These are phyloP conservation scores for Trypoxylon attenuatum DNA, from an alignment of 2,888 invertebrate genomes.

Conservation along the genomic window DNA sequence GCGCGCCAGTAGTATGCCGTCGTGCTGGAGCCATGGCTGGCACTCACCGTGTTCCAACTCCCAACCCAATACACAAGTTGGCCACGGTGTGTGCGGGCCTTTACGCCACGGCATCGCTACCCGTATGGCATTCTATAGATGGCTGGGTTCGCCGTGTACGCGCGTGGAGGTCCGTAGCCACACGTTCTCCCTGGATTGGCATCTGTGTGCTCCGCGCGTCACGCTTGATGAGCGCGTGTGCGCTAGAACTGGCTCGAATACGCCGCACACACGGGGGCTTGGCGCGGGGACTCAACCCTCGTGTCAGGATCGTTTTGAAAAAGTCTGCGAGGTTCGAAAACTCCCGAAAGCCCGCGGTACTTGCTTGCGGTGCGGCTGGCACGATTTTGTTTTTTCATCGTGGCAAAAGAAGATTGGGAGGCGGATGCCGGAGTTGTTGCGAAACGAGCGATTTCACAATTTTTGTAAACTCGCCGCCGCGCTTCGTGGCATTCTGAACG, in stretches of 20 bases:
- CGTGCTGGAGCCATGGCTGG: constrained; percentile 45
- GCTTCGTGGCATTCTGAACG: not conserved
- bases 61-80: not conserved
- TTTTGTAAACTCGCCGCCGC: constrained; percentile 31
- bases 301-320: constrained; percentile 35
- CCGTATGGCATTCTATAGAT: not conserved
- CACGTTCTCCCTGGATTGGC: constrained; percentile 8
- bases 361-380: not conserved
- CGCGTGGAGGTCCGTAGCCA: constrained; percentile 32
- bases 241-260: constrained; percentile 34
- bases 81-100: constrained; percentile 6
- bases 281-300: constrained; percentile 28
- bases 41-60: constrained; percentile 23
- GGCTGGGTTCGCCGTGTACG: constrained; percentile 11
- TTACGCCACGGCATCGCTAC: constrained; percentile 2
- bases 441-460: constrained; percentile 40
- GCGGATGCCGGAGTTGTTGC: constrained; percentile 30
- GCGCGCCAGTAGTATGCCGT: constrained; percentile 59
- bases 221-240: constrained; percentile 21
- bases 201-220: constrained; percentile 27
- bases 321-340: constrained; percentile 31
- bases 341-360: constrained; percentile 1
- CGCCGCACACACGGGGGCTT: constrained; percentile 22
- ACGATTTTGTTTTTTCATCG: constrained; percentile 9
- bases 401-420: constrained; percentile 21